These are phyloP conservation scores for Autographa pulchrina DNA, from an alignment of 2,888 invertebrate genomes.

Conservation along the genomic window DNA sequence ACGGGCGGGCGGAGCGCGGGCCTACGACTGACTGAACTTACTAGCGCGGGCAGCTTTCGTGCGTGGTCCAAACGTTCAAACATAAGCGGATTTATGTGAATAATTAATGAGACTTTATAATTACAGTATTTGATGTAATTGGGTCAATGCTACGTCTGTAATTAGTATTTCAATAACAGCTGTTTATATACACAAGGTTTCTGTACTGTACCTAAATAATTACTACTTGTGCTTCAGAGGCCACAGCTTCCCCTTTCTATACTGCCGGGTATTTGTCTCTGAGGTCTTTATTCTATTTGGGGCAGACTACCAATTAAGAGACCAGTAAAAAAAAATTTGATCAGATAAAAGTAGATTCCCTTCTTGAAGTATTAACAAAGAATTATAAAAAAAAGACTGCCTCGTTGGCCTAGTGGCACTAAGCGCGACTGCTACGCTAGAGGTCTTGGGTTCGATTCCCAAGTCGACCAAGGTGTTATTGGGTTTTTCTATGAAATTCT, in stretches of 20 bases:
- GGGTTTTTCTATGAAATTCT: no score
- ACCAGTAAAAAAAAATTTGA: no score
- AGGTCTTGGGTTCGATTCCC: no score
- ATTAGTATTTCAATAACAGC: slow-evolving; percentile 11
- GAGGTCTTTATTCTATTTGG: background rate
- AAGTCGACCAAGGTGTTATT: no score
- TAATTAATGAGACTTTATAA: background rate
- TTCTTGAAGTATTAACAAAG: no score
- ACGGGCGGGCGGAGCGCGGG: slow-evolving; percentile 52
- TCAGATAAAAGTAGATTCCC: no score
- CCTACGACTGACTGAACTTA: slow-evolving; percentile 52
- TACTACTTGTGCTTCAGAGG: background rate
- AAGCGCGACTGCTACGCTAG: no score
- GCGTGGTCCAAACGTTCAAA: slow-evolving; percentile 19
- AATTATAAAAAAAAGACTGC: no score
- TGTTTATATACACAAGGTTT: background rate
- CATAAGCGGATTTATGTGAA: slow-evolving; percentile 15
- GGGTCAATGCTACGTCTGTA: slow-evolving; percentile 32
- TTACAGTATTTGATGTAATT: slow-evolving; percentile 16
- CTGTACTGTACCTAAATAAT: background rate
- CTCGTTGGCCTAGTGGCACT: no score
- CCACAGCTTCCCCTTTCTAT: background rate
- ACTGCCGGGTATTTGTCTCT: background rate
- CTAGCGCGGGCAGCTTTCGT: slow-evolving; percentile 36
- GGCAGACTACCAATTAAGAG: background rate